Percentiles rank a stretch among this genome's conserved stretches.
phyloP scores from a whole-genome alignment of 2,113 vertebrate species.

The Platycercus adscitus region DNA sequence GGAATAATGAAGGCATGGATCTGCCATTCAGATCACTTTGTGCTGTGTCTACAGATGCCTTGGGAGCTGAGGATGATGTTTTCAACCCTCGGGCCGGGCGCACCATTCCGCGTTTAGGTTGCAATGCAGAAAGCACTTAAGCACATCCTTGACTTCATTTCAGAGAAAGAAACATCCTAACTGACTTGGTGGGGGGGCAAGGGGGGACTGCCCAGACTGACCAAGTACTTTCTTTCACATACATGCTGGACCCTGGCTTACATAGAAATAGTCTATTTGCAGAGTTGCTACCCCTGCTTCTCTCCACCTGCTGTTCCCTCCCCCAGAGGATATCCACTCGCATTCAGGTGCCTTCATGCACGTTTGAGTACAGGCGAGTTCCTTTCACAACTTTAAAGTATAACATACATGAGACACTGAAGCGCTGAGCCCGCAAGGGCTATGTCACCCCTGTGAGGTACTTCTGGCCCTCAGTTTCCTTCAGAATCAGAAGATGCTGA shows the following conservation, averaged over 20 bases:
- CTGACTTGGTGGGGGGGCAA: neutral
- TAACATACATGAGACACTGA: neutral
- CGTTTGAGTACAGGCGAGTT: neutral
- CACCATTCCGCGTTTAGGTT: neutral
- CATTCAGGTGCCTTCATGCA: neutral
- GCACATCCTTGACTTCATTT: neutral
- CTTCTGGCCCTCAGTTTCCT: neutral
- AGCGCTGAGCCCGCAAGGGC: neutral
- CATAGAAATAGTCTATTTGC: neutral
- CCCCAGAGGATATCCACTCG: rapidly evolving
- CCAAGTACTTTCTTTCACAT: neutral
- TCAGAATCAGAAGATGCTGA: neutral
- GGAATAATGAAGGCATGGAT: neutral
- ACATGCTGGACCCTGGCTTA: neutral
- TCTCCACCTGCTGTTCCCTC: neutral
- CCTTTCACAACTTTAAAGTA: neutral
- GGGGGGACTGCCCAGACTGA: neutral
- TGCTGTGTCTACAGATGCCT: neutral
- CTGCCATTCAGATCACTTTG: rapidly evolving
- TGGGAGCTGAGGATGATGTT: neutral
- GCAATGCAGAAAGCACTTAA: neutral
- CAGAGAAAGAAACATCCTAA: neutral
- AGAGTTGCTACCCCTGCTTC: neutral
- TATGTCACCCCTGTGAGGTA: neutral
- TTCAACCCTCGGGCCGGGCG: neutral